phyloP scores from a whole-genome alignment of 2,797 vertebrate species.

The Erithacus rubecula region DNA sequence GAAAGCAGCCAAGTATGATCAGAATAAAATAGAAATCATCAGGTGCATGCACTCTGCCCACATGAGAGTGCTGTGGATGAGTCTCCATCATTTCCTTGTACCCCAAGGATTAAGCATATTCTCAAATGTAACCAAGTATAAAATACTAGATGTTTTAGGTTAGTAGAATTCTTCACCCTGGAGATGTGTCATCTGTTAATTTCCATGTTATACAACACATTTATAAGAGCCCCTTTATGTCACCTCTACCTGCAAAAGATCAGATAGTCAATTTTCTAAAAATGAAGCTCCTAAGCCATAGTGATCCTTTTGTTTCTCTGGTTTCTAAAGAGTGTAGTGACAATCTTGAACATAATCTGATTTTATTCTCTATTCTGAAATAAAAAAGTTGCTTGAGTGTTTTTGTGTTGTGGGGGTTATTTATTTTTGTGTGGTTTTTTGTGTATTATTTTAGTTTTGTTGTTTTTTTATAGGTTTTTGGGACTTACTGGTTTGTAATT shows the following conservation, averaged over 20 bases:
- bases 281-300: neutral
- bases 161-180: neutral
- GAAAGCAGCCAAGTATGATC: neutral
- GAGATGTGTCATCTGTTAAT: neutral
- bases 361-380: neutral
- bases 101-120: neutral
- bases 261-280: neutral
- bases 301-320: neutral
- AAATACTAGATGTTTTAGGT: neutral
- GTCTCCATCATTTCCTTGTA: neutral
- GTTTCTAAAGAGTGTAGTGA: neutral
- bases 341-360: neutral
- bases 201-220: neutral
- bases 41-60: fast-evolving
- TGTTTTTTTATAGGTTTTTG: neutral
- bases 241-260: neutral
- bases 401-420: fast-evolving
- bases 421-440: neutral
- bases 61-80: neutral
- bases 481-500: neutral
- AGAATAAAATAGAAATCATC: neutral
- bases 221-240: neutral
- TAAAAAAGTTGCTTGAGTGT: neutral
- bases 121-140: fast-evolving
- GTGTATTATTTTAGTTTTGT: fast-evolving